phyloP scores from a whole-genome alignment of 2,888 invertebrate genomes.

The Deroplatys truncata region DNA sequence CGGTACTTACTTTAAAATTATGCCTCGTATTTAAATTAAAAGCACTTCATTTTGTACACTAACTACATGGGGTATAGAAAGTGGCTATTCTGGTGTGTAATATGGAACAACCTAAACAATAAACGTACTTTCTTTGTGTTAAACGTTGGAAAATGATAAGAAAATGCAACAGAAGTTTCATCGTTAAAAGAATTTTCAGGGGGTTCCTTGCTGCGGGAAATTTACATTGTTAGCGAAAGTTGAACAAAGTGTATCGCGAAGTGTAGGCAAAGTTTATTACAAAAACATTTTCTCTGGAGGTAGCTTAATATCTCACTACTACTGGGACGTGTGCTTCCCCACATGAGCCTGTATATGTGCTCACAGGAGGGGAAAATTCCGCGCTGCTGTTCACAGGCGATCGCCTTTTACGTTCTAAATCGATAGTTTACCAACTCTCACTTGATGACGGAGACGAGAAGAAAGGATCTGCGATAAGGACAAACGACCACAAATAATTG shows the following conservation, averaged over 20 bases:
- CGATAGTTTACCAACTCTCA: not conserved
- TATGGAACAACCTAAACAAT: too few relatives aligned
- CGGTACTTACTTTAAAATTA: too few relatives aligned
- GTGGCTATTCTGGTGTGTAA: too few relatives aligned
- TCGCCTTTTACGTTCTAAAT: not conserved
- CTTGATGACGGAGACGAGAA: not conserved
- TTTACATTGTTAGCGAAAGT: not conserved
- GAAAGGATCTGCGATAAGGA: not conserved
- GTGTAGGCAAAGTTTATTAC: not conserved
- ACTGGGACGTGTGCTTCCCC: not conserved
- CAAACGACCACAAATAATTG: not conserved
- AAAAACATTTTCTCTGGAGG: not conserved
- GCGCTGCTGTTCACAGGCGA: not conserved
- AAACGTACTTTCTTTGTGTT: too few relatives aligned
- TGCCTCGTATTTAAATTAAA: too few relatives aligned
- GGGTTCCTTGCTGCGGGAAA: not conserved
- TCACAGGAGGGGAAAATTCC: too few relatives aligned
- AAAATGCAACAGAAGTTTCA: not conserved
- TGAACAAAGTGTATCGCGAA: not conserved
- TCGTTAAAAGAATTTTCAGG: not conserved
- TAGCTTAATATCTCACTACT: not conserved
- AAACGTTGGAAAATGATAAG: not conserved
- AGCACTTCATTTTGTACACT: too few relatives aligned
- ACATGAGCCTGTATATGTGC: not conserved
- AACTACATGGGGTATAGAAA: too few relatives aligned